Conservation (phyloP, 2,797 vertebrate genomes). For the Sebastes alutus region DNA sequence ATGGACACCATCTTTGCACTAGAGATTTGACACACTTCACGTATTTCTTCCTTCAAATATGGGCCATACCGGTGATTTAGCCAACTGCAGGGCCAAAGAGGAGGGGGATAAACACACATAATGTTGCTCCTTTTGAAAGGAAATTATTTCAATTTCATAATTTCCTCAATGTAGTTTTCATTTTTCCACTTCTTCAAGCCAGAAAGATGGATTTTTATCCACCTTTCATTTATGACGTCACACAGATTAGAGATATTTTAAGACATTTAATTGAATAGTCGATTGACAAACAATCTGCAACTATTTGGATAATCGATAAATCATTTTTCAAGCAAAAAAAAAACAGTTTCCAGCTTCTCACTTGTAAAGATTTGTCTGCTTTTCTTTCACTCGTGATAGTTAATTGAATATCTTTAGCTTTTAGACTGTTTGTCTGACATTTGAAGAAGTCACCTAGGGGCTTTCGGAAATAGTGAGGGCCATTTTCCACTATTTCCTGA, state of each 20-base stretch:
- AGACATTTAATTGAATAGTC: background rate
- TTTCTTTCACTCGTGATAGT: background rate
- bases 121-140: background rate
- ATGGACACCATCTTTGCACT: background rate
- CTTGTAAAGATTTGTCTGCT: background rate
- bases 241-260: background rate
- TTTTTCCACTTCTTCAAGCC: background rate
- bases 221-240: background rate
- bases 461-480: background rate
- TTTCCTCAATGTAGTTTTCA: background rate
- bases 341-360: background rate
- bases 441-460: background rate
- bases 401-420: background rate
- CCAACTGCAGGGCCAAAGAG: background rate
- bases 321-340: background rate
- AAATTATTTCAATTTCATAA: background rate
- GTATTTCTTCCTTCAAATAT: background rate
- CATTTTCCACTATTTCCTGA: background rate
- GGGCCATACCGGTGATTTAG: background rate
- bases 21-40: slow-evolving; percentile 1
- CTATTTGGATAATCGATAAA: background rate
- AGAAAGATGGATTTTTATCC: background rate
- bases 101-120: background rate
- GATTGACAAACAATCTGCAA: background rate
- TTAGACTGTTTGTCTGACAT: background rate